Evolutionary conservation across 2,113 vertebrate species (phyloP).

Genomic region (Carassius gibelio): DNA sequence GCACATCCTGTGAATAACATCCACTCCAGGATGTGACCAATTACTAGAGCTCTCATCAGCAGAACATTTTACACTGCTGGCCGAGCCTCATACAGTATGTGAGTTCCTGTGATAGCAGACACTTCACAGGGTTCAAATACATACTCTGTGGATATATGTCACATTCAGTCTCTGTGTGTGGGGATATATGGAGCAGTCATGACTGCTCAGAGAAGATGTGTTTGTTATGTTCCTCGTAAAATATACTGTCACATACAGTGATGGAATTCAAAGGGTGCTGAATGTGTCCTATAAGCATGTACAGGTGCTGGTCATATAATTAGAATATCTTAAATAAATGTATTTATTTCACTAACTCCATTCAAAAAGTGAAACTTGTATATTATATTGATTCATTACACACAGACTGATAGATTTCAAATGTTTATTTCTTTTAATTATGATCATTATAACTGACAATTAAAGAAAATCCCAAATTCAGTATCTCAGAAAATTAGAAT

Average conservation of each 20-base stretch:
- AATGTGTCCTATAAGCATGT: not conserved
- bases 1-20: constrained; percentile 8
- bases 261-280: not conserved
- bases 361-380: no score
- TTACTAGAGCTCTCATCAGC: constrained; percentile 29
- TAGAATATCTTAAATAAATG: no score
- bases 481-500: no score
- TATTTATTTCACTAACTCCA: no score
- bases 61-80: constrained; percentile 8
- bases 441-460: no score
- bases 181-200: not conserved
- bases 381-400: no score
- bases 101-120: constrained; percentile 15
- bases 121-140: not conserved
- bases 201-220: not conserved
- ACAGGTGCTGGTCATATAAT: no score
- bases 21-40: constrained; percentile 3
- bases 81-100: not conserved
- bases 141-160: not conserved
- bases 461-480: no score
- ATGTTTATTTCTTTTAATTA: no score
- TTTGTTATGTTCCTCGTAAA: not conserved
- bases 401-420: no score
- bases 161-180: not conserved
- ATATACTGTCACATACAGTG: not conserved